Percentiles rank a stretch among this genome's conserved stretches.
phyloP scores from a whole-genome alignment of 2,888 invertebrate species.

The Heliconius cydno region DNA sequence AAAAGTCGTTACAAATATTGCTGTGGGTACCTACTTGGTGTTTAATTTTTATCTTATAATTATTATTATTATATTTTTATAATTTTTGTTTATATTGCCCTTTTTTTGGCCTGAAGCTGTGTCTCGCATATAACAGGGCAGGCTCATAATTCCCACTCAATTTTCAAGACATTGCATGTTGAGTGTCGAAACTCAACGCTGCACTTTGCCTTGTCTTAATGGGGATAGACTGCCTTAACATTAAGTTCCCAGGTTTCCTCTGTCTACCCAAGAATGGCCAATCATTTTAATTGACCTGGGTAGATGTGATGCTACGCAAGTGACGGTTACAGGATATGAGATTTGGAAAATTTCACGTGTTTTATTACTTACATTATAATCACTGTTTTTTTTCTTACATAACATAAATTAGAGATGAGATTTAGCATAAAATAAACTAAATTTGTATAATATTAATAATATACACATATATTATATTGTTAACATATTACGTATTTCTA shows the following conservation, averaged over 20 bases:
- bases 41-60: neutral
- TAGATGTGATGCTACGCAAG: neutral
- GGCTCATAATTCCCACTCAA: too few relatives aligned
- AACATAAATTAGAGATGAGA: neutral
- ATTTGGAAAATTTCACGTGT: neutral
- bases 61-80: neutral
- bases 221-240: too few relatives aligned
- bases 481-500: neutral
- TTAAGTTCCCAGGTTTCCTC: too few relatives aligned
- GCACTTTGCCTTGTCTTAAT: too few relatives aligned
- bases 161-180: neutral
- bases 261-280: too few relatives aligned
- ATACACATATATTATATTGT: neutral
- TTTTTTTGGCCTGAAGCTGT: neutral
- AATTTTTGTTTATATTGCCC: neutral
- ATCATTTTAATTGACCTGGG: too few relatives aligned
- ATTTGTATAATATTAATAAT: neutral
- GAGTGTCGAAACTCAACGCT: neutral
- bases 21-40: neutral
- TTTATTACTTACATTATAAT: neutral
- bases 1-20: neutral
- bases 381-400: neutral
- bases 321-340: neutral
- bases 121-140: neutral
- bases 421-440: neutral